phyloP scores from a whole-genome alignment of 2,113 vertebrate genomes.

The Labeo catla region DNA sequence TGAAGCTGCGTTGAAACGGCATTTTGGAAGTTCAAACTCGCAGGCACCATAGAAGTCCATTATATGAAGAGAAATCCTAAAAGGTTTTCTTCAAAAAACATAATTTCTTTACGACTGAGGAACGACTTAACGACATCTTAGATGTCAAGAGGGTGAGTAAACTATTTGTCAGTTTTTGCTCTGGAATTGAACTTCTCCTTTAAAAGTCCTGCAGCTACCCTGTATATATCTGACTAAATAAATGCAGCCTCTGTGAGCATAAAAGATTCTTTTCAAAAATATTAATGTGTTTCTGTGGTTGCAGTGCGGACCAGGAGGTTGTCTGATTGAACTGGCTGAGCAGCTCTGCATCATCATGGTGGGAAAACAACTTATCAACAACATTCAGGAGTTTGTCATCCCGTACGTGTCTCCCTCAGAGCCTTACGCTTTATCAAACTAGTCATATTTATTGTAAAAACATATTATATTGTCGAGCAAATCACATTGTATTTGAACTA shows the following conservation, averaged over 20 bases:
- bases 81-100: no score
- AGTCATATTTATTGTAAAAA: not conserved
- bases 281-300: slow-evolving; percentile 34
- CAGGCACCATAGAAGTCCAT: no score
- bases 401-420: slow-evolving; percentile 68
- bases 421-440: not conserved
- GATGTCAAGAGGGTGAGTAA: no score
- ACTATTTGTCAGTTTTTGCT: no score
- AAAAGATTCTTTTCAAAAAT: not conserved
- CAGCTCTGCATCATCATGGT: slow-evolving; percentile 85
- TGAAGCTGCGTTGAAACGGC: no score
- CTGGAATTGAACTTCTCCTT: no score
- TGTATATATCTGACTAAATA: not conserved
- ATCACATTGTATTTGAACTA: not conserved
- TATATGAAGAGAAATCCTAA: no score
- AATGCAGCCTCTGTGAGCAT: not conserved
- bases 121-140: no score
- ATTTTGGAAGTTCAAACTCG: no score
- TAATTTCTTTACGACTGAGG: no score
- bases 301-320: slow-evolving; percentile 79
- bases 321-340: slow-evolving; percentile 79
- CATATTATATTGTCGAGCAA: not conserved
- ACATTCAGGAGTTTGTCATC: slow-evolving; percentile 79
- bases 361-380: slow-evolving; percentile 81
- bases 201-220: no score